A percentile compares a stretch with the other conserved stretches of the same genome.
These are phyloP conservation scores for Folsomia manolachei DNA, from an alignment of 2,888 invertebrate species.

Conservation along the genomic window DNA sequence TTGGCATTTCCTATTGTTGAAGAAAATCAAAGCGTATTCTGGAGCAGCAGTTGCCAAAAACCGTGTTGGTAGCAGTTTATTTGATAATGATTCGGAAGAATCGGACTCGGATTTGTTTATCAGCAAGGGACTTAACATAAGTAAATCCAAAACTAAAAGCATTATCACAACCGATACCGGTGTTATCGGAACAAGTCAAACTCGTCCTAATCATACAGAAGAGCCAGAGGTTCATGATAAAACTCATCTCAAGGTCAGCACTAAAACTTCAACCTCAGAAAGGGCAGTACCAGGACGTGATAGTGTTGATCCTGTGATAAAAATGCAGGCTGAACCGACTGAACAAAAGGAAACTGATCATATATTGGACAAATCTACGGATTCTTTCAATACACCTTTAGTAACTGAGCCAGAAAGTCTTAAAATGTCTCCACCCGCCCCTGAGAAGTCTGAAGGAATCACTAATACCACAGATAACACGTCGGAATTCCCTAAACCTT, in stretches of 20 bases:
- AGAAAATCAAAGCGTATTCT: too few species aligned
- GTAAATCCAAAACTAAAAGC: too few species aligned
- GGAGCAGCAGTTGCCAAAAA: background rate
- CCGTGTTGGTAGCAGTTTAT: background rate
- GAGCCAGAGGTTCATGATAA: background rate
- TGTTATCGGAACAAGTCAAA: too few species aligned
- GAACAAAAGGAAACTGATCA: background rate
- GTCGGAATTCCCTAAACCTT: too few species aligned
- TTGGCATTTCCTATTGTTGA: background rate
- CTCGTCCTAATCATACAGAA: too few species aligned
- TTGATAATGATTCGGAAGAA: background rate
- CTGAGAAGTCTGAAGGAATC: background rate
- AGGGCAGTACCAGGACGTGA: too few species aligned
- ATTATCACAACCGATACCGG: background rate
- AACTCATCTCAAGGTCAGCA: background rate
- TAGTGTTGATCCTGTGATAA: too few species aligned
- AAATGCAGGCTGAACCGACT: background rate
- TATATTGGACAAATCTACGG: too few species aligned
- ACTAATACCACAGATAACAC: background rate
- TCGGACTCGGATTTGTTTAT: background rate
- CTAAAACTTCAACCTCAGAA: background rate
- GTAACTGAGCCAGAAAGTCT: too few species aligned
- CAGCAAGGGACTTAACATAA: background rate
- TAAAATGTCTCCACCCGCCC: background rate
- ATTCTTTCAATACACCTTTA: too few species aligned